These are phyloP conservation scores for Vidua chalybeata DNA, from an alignment of 2,113 vertebrate species.

Conservation along the genomic window DNA sequence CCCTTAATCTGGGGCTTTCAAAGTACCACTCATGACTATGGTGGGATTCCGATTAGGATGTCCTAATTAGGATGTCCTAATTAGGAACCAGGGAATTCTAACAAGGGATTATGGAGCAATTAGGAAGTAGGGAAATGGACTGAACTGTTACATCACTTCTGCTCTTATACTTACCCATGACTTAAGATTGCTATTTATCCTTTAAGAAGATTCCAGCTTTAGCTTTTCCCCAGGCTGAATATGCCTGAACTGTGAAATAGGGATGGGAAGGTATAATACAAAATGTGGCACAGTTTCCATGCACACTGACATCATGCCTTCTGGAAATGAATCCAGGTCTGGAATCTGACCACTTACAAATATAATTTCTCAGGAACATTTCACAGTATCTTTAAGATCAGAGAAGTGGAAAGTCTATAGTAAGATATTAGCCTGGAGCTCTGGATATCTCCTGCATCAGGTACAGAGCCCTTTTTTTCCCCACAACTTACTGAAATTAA, in stretches of 20 bases:
- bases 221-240: constrained; percentile 12
- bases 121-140: background rate
- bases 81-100: constrained; percentile 33
- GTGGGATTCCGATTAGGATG: background rate
- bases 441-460: background rate
- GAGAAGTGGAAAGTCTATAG: background rate
- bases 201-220: constrained; percentile 42
- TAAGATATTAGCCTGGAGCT: background rate
- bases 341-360: background rate
- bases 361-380: background rate
- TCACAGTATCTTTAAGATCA: background rate
- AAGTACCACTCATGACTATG: background rate
- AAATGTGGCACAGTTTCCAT: background rate
- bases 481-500: constrained; percentile 19
- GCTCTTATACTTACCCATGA: background rate
- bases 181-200: constrained; percentile 44
- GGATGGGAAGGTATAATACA: background rate
- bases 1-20: background rate
- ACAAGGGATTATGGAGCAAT: background rate
- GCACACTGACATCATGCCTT: background rate
- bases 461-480: background rate
- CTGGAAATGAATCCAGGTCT: background rate
- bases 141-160: background rate
- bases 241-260: background rate
- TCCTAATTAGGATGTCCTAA: constrained; percentile 19